Evolutionary conservation across 2,888 invertebrate genomes (phyloP).

Genomic region (Stenichneumon culpator): DNA sequence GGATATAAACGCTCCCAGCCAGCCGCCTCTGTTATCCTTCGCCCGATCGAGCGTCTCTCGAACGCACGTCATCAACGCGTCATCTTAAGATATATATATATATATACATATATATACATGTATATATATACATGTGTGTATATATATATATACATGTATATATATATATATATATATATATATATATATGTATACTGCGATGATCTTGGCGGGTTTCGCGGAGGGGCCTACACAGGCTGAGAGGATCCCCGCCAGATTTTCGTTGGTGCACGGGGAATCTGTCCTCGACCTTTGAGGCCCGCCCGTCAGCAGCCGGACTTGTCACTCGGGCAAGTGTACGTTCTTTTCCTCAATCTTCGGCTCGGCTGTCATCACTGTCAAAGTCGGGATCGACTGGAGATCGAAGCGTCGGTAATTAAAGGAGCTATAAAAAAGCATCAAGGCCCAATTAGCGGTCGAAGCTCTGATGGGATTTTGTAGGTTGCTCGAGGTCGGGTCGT

Average conservation of each 20-base stretch:
- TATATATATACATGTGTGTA: neutral
- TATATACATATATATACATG: neutral
- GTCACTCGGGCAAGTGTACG: neutral
- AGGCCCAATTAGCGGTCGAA: neutral
- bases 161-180: neutral
- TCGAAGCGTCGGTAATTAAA: neutral
- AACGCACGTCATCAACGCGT: slow-evolving; percentile 71
- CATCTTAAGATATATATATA: neutral
- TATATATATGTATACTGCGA: neutral
- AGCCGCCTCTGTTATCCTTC: slow-evolving; percentile 66
- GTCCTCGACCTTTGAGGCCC: slow-evolving; percentile 31
- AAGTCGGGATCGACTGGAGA: neutral
- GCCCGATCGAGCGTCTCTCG: slow-evolving; percentile 46
- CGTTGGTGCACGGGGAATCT: slow-evolving; percentile 13
- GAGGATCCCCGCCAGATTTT: slow-evolving; percentile 3
- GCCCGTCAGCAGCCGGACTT: slow-evolving; percentile 1
- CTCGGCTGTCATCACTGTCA: neutral
- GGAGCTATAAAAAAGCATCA: neutral
- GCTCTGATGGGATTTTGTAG: neutral
- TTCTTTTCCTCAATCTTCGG: neutral
- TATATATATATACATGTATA: neutral
- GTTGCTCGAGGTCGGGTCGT: neutral
- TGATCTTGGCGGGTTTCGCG: neutral
- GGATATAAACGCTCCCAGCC: slow-evolving; percentile 73
- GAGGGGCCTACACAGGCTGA: neutral